Evolutionary conservation across 2,888 invertebrate species (phyloP), one percentile per base, ranked within the genome.

Genomic region (Seira musarum): DNA sequence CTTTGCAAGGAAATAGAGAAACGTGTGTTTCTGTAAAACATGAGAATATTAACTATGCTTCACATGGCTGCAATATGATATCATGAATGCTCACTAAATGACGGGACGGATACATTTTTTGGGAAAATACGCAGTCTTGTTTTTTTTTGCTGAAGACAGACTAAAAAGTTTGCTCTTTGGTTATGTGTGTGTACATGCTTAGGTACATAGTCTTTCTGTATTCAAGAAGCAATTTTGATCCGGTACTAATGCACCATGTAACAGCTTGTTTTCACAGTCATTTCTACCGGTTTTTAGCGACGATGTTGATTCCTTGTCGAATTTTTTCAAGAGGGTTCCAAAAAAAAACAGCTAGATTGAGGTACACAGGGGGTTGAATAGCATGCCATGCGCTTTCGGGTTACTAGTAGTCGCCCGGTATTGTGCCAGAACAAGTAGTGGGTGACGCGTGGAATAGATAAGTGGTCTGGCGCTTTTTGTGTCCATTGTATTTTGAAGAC

Each of bases 401-500:
- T n/a, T n/a, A n/a, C 6, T 40, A 40, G 6, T 40, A 76, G 63
- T 76, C 53, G 53, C 64, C 69, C 69, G 69, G 64, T 53, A 64
- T 69, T 76, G 66, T 69, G 76, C 22, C 57, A 64, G 76, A n/a
- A n/a, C n/a, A n/a, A n/a, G n/a, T n/a, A n/a, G n/a, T n/a, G n/a
- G 13, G 64, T 76, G 76, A 76, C 76, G 76, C 49, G 69, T 76
- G 76, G 76, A 76, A 76, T 68, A 69, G 76, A 76, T 76, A 76
- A 76, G 76, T 76, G 76, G 76, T 69, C 64, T 63, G 68, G 63
- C 64, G 30, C 66, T 61, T 40, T 75, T 75, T 73, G 53, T 53
- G 73, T 64, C 24, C 65, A 66, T 63, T 63, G 46, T 72, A 13
- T 40, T 40, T 40, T 40, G 40, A 8, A 40, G 40, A 8, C 13